A percentile compares a stretch with the other conserved stretches of the same genome.
phyloP scores from a whole-genome alignment of 2,113 vertebrate species.

The Polyodon spathula region DNA sequence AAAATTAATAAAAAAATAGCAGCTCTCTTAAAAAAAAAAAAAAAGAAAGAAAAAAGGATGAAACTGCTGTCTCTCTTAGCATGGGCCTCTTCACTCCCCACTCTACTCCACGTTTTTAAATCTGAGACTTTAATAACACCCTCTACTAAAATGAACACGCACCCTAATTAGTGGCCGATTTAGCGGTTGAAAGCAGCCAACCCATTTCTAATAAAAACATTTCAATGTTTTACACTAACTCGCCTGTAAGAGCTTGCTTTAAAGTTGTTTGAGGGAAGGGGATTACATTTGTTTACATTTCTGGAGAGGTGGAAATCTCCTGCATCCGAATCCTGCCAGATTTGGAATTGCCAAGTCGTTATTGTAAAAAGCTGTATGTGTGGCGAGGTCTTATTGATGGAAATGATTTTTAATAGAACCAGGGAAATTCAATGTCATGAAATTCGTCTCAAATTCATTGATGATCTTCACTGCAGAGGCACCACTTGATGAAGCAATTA shows the following conservation, averaged over 20 bases:
- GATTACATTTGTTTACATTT: slow-evolving; percentile 50
- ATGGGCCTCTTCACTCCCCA: too few relatives aligned
- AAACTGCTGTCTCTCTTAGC: too few relatives aligned
- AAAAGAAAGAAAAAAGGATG: too few relatives aligned
- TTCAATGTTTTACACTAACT: slow-evolving; percentile 42
- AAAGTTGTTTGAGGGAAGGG: slow-evolving; percentile 34
- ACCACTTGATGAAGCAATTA: too few relatives aligned
- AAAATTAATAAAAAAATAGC: too few relatives aligned
- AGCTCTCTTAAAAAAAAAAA: too few relatives aligned
- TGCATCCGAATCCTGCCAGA: slow-evolving; percentile 49
- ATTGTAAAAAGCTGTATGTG: too few relatives aligned
- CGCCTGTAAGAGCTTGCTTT: slow-evolving; percentile 27
- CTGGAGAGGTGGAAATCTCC: slow-evolving; percentile 24
- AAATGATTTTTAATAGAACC: too few relatives aligned
- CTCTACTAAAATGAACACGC: slow-evolving; percentile 47
- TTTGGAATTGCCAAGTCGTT: slow-evolving; percentile 55
- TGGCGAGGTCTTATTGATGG: too few relatives aligned
- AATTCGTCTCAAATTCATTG: too few relatives aligned
- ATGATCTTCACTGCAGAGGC: too few relatives aligned
- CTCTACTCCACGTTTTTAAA: slow-evolving; percentile 13
- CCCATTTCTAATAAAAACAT: slow-evolving; percentile 67
- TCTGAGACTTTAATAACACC: slow-evolving; percentile 34
- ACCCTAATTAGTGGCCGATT: slow-evolving; percentile 62
- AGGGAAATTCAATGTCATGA: too few relatives aligned
- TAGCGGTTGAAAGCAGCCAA: slow-evolving; percentile 49